These are phyloP conservation scores for Melieria picta DNA, from an alignment of 2,888 invertebrate genomes.

Conservation along the genomic window DNA sequence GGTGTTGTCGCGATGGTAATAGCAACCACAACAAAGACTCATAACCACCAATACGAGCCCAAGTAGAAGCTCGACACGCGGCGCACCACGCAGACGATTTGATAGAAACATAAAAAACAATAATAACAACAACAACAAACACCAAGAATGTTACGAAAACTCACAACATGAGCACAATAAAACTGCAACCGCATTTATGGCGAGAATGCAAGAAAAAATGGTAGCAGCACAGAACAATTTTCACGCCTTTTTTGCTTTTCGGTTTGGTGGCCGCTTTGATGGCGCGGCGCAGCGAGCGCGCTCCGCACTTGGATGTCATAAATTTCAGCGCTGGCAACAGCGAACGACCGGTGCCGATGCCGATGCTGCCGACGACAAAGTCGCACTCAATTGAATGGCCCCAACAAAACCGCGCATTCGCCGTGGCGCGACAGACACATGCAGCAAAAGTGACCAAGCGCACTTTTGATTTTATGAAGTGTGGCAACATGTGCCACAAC, in stretches of 20 bases:
- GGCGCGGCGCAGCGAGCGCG: too few relatives aligned
- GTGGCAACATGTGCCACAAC: slow-evolving; percentile 26
- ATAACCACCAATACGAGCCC: slow-evolving; percentile 24
- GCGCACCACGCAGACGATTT: slow-evolving; percentile 37
- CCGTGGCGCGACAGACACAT: background rate
- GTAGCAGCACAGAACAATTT: background rate
- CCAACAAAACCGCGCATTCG: background rate
- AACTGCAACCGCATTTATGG: slow-evolving; percentile 1
- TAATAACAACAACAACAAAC: slow-evolving; percentile 13
- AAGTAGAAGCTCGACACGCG: slow-evolving; percentile 43
- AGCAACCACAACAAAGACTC: too few relatives aligned
- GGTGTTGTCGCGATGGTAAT: background rate
- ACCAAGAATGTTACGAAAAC: slow-evolving; percentile 28
- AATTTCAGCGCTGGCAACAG: slow-evolving; percentile 25
- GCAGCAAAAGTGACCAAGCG: slow-evolving; percentile 12
- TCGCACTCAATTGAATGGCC: slow-evolving; percentile 16
- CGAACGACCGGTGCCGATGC: background rate
- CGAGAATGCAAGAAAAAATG: background rate
- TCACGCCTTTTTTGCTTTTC: slow-evolving; percentile 24
- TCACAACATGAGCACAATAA: slow-evolving; percentile 17
- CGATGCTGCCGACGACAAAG: background rate
- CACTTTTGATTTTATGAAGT: slow-evolving; percentile 24
- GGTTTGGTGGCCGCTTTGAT: slow-evolving; percentile 6
- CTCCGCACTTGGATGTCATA: slow-evolving; percentile 32
- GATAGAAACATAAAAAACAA: slow-evolving; percentile 35